phyloP scores from a whole-genome alignment of 2,113 vertebrate species.

The Bolborhynchus lineola region DNA sequence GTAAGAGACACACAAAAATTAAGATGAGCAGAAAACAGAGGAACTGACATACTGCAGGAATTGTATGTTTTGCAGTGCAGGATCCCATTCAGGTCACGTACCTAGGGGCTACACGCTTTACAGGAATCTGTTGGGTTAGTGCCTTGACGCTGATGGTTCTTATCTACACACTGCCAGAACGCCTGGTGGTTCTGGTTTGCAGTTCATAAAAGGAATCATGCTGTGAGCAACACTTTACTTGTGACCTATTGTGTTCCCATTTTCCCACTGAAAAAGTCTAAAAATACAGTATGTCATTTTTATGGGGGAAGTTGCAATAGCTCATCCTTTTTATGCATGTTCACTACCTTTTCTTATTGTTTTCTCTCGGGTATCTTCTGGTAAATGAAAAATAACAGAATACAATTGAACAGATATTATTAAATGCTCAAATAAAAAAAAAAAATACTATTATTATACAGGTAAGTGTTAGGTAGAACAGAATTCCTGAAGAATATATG shows the following conservation, averaged over 20 bases:
- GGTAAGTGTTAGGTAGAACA: background rate
- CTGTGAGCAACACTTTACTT: background rate
- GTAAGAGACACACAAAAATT: background rate
- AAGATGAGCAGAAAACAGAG: background rate
- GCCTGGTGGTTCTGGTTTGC: conserved; percentile 36
- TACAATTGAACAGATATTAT: background rate
- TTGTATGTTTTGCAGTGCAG: background rate
- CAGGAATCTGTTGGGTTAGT: background rate
- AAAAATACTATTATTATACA: background rate
- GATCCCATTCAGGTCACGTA: background rate
- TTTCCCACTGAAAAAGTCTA: background rate
- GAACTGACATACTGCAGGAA: background rate
- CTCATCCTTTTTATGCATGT: background rate
- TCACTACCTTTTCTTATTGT: background rate
- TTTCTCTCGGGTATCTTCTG: background rate
- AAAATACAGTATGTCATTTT: background rate
- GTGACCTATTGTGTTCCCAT: background rate
- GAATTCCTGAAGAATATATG: background rate
- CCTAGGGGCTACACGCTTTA: background rate
- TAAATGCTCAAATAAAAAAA: background rate
- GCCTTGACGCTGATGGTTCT: background rate
- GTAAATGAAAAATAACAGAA: background rate
- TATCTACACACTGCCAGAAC: background rate
- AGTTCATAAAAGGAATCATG: conserved; percentile 13
- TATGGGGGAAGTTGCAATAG: background rate